These are phyloP conservation scores for Hirundo rustica DNA, from an alignment of 2,797 vertebrate species.

Conservation along the genomic window DNA sequence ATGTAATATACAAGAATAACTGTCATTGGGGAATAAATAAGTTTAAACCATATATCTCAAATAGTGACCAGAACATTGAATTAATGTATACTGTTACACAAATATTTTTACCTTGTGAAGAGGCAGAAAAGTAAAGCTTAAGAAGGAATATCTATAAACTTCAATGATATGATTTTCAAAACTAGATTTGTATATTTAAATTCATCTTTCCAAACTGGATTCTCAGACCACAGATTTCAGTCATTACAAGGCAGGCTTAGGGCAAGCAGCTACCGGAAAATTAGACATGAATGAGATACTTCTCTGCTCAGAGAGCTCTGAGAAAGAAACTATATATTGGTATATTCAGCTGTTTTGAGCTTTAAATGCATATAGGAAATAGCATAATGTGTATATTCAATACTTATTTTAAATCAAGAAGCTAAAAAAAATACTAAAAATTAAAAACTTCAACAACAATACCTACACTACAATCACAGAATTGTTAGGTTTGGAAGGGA, in stretches of 20 bases:
- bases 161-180: background rate
- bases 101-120: background rate
- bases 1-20: background rate
- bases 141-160: background rate
- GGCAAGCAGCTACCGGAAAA: background rate
- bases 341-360: background rate
- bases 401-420: background rate
- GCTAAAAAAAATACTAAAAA: background rate
- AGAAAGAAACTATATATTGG: background rate
- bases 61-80: background rate
- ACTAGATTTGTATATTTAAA: background rate
- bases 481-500: background rate
- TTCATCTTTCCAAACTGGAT: background rate
- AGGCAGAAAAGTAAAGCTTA: background rate
- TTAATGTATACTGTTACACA: background rate
- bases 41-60: background rate
- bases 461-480: background rate
- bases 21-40: background rate
- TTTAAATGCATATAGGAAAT: background rate
- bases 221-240: background rate
- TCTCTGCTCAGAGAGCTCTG: background rate
- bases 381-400: background rate
- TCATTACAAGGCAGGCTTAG: background rate
- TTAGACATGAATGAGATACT: background rate
- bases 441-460: background rate